Evolutionary conservation across 2,888 invertebrate genomes (phyloP).

Genomic region (Noctua comes): DNA sequence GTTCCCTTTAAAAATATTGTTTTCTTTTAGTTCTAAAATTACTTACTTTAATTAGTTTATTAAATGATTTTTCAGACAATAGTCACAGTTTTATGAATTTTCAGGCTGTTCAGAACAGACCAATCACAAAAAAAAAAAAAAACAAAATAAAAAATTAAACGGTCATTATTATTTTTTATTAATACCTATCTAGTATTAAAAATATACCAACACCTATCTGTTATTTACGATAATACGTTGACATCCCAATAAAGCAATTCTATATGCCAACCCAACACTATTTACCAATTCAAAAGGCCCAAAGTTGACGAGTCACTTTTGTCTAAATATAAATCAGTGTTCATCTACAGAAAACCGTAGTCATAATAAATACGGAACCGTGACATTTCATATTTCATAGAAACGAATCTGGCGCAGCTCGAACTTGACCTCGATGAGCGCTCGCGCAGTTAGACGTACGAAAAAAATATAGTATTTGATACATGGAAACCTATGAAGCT

Average conservation of each 20-base stretch:
- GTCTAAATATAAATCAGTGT: slow-evolving; percentile 29
- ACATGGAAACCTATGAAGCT: slow-evolving; percentile 43
- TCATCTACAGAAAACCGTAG: slow-evolving; percentile 23
- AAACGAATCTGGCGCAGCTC: slow-evolving; percentile 49
- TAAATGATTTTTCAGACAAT: not conserved
- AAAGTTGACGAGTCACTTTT: slow-evolving; percentile 22
- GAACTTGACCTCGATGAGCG: slow-evolving; percentile 77
- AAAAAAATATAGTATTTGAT: slow-evolving; percentile 61
- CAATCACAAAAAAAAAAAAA: no score
- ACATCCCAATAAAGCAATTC: not conserved
- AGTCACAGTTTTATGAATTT: not conserved
- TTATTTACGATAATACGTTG: not conserved
- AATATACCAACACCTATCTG: not conserved
- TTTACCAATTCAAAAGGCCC: not conserved
- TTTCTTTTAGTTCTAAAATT: not conserved
- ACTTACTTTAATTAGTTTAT: not conserved
- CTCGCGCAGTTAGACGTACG: slow-evolving; percentile 54
- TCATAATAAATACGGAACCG: slow-evolving; percentile 58
- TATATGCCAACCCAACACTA: not conserved
- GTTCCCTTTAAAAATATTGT: not conserved
- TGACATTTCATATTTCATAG: slow-evolving; percentile 49
- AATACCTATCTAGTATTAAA: no score
- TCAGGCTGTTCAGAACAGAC: not conserved
- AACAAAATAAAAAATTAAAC: no score
- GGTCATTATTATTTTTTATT: not conserved